Evolutionary conservation across 53 echinoderm and acorn worm genomes (phyloP).

Genomic region (Holothuria scabra): DNA sequence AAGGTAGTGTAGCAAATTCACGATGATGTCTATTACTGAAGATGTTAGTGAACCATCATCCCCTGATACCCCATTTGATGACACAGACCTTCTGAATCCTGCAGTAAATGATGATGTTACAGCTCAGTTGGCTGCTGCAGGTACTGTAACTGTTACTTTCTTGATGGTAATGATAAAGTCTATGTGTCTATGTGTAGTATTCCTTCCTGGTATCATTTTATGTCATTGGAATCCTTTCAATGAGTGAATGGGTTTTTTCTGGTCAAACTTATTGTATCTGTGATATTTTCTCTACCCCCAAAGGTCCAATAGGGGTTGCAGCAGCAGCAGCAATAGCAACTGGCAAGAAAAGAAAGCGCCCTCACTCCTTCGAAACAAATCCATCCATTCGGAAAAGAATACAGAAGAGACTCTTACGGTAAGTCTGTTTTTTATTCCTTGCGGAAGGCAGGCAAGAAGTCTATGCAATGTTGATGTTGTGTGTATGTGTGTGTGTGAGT

Average conservation of each 20-base stretch:
- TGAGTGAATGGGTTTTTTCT: no score
- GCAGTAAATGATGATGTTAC: conserved; percentile 86
- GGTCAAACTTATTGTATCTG: no score
- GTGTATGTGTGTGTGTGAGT: no score
- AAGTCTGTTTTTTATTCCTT: no score
- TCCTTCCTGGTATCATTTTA: no score
- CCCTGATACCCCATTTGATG: conserved; percentile 90
- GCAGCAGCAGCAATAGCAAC: conserved; percentile 99
- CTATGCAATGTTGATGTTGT: background rate
- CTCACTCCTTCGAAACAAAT: conserved; percentile 99
- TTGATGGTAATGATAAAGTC: background rate
- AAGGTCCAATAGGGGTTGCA: conserved; percentile 96
- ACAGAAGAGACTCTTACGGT: conserved; percentile 94
- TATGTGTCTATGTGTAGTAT: no score
- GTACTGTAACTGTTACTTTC: conserved; percentile 28
- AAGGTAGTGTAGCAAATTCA: background rate
- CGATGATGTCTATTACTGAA: conserved; percentile 85
- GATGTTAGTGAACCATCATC: conserved; percentile 98
- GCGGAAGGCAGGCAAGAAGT: no score
- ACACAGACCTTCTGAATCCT: conserved; percentile 83
- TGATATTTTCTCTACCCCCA: background rate
- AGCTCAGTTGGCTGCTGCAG: conserved; percentile 93
- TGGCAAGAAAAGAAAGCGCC: conserved; percentile 96
- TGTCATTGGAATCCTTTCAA: no score
- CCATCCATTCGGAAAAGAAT: conserved; percentile 94